Evolutionary conservation across 2,888 invertebrate genomes (phyloP).

Genomic region (Atherix ibis): DNA sequence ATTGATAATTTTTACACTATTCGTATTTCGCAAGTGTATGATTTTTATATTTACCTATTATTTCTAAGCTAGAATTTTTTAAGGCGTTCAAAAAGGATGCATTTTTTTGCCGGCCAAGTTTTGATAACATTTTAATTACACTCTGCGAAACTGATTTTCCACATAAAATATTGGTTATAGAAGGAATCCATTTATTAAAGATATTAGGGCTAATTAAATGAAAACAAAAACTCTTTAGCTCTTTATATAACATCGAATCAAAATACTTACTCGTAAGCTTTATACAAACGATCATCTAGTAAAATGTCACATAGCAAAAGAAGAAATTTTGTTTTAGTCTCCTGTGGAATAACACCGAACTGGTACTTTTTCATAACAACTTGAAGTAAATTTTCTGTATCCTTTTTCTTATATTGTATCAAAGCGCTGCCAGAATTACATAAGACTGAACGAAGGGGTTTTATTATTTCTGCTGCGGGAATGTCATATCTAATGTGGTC

Average conservation of each 20-base stretch:
- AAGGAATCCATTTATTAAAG: constrained; percentile 37
- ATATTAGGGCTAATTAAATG: constrained; percentile 19
- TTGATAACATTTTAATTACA: constrained; percentile 40
- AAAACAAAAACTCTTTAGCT: too few relatives aligned
- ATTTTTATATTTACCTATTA: constrained; percentile 29
- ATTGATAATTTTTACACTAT: background rate
- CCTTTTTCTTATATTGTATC: constrained; percentile 14
- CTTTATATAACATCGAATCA: too few relatives aligned
- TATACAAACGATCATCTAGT: constrained; percentile 27
- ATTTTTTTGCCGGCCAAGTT: constrained; percentile 41
- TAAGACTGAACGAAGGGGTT: constrained; percentile 18
- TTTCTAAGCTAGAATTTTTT: constrained; percentile 29
- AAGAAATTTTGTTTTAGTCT: constrained; percentile 28
- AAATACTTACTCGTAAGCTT: constrained; percentile 24
- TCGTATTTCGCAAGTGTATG: constrained; percentile 1
- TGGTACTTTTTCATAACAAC: constrained; percentile 17
- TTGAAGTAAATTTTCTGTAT: constrained; percentile 21
- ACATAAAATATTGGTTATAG: too few relatives aligned
- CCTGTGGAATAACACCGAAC: constrained; percentile 17
- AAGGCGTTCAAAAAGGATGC: constrained; percentile 35
- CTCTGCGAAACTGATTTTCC: constrained; percentile 36
- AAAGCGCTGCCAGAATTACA: constrained; percentile 17
- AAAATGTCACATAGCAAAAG: constrained; percentile 34
- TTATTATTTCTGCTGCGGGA: too few relatives aligned
- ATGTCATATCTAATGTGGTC: too few relatives aligned